These are phyloP conservation scores for Catostomus latipinnis DNA, from an alignment of 2,797 vertebrate species.

Conservation along the genomic window DNA sequence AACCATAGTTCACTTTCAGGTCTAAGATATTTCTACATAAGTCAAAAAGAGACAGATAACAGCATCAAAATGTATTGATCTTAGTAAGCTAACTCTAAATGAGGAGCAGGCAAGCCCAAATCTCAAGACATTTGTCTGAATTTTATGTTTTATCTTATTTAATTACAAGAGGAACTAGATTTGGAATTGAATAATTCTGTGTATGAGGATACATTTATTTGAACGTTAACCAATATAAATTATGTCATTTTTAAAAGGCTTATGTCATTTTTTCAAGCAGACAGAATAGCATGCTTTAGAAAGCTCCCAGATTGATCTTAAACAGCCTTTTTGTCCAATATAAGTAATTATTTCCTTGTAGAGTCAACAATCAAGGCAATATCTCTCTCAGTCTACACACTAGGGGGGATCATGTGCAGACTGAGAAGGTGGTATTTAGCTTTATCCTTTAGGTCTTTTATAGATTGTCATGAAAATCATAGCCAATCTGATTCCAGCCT, in stretches of 20 bases:
- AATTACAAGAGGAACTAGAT: slow-evolving; percentile 53
- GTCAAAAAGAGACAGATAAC: slow-evolving; percentile 54
- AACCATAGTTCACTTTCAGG: slow-evolving; percentile 34
- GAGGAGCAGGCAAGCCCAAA: slow-evolving; percentile 18
- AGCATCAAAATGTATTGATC: slow-evolving; percentile 54
- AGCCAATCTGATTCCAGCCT: not conserved
- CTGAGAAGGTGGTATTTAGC: slow-evolving; percentile 5
- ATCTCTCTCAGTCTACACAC: slow-evolving; percentile 2
- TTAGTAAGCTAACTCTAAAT: slow-evolving; percentile 32
- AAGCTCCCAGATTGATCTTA: not conserved
- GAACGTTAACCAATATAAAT: slow-evolving; percentile 1
- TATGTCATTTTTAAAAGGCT: slow-evolving; percentile 1
- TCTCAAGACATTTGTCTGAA: slow-evolving; percentile 27
- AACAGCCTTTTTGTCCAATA: not conserved
- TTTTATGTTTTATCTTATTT: slow-evolving; percentile 45
- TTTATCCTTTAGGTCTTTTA: not conserved
- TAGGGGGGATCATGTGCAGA: not conserved
- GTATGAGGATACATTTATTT: slow-evolving; percentile 13
- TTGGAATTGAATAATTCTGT: slow-evolving; percentile 1
- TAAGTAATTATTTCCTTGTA: not conserved
- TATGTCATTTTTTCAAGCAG: not conserved
- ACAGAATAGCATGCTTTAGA: not conserved
- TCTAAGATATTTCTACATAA: slow-evolving; percentile 51
- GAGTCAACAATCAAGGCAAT: slow-evolving; percentile 5
- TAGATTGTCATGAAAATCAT: slow-evolving; percentile 6